Evolutionary conservation across 2,797 vertebrate genomes (phyloP).

Genomic region (Parauchenoglanis ngamensis): DNA sequence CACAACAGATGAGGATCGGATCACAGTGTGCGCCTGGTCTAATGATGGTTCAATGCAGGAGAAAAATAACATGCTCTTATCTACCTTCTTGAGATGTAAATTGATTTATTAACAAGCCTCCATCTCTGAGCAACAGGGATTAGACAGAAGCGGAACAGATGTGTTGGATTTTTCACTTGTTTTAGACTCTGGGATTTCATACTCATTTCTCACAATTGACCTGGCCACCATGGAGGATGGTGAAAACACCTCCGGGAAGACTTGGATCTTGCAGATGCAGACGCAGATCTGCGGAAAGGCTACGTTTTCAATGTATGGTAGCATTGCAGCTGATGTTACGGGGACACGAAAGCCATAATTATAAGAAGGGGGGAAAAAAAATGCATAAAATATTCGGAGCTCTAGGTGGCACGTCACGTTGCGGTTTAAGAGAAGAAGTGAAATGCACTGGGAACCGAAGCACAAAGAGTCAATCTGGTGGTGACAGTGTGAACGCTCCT

Average conservation of each 20-base stretch:
- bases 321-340: not conserved
- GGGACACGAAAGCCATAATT: constrained; percentile 6
- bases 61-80: constrained; percentile 61
- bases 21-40: constrained; percentile 53
- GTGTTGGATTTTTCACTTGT: constrained; percentile 50
- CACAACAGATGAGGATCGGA: constrained; percentile 59
- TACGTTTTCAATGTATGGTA: not conserved
- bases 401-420: constrained; percentile 1
- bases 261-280: not conserved
- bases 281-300: constrained; percentile 1
- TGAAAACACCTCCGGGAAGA: constrained; percentile 13
- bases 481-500: constrained; percentile 44
- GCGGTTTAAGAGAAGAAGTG: constrained; percentile 37
- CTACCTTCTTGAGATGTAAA: constrained; percentile 62
- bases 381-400: not conserved
- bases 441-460: constrained; percentile 37
- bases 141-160: constrained; percentile 46
- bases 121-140: constrained; percentile 42
- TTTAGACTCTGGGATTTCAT: constrained; percentile 40
- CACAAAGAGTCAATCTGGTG: constrained; percentile 50
- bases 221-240: not conserved
- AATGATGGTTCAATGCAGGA: constrained; percentile 58
- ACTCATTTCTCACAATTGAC: constrained; percentile 46
- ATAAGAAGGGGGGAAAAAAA: not conserved
- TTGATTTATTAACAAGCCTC: constrained; percentile 59